Evolutionary conservation across 2,888 invertebrate genomes (phyloP).

Genomic region (Rhamphomyia laevipes): DNA sequence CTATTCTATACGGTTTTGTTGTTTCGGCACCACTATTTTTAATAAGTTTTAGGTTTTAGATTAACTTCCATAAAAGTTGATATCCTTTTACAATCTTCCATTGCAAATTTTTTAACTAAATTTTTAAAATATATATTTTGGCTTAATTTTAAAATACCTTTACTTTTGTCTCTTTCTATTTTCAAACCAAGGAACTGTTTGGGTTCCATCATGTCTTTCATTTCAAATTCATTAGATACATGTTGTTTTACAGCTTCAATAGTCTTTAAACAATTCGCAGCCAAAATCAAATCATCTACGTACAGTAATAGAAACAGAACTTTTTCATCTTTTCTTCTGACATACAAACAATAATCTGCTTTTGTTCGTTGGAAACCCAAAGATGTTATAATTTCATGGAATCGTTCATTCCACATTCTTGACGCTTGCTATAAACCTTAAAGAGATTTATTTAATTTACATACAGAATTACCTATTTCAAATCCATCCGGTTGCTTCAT

Average conservation of each 20-base stretch:
- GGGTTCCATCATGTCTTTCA: not conserved
- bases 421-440: conserved; percentile 14
- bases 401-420: conserved; percentile 10
- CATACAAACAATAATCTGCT: conserved; percentile 3
- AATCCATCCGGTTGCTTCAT: conserved; percentile 6
- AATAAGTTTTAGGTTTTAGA: no score
- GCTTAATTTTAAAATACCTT: no score
- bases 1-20: not conserved
- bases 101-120: no score
- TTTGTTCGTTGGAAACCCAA: not conserved
- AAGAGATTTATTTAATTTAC: conserved; percentile 8
- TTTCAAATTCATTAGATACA: not conserved
- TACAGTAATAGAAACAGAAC: not conserved
- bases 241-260: not conserved
- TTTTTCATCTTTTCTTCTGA: not conserved
- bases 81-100: no score
- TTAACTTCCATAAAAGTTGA: no score
- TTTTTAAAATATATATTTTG: no score
- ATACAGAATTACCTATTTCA: conserved; percentile 2
- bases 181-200: not conserved
- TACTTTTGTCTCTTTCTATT: no score
- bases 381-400: not conserved
- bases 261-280: not conserved
- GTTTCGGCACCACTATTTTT: not conserved
- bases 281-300: not conserved